Percentiles rank a stretch among this genome's conserved stretches.
Conservation (phyloP, 2,888 invertebrate species). For the Erynnis tages region DNA sequence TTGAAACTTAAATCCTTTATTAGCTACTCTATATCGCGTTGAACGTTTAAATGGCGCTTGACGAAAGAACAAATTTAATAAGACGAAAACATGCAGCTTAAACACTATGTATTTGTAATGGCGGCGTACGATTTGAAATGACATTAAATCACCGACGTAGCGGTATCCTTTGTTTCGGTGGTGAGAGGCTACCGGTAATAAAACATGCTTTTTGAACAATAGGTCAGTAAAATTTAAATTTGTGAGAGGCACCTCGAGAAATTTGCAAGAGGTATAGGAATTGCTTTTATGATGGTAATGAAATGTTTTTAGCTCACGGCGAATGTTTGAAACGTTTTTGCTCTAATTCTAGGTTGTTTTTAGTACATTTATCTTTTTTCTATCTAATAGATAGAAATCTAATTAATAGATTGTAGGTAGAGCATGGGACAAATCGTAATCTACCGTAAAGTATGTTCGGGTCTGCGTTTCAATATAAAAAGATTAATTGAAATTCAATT, state of each 20-base stretch:
- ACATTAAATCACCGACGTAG: slow-evolving; percentile 42
- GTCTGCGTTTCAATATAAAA: too few species aligned
- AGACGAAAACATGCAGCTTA: slow-evolving; percentile 42
- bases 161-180: slow-evolving; percentile 52
- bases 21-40: slow-evolving; percentile 32
- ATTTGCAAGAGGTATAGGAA: too few species aligned
- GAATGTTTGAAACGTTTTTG: too few species aligned
- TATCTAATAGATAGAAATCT: too few species aligned
- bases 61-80: slow-evolving; percentile 58
- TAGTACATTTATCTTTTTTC: too few species aligned
- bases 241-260: neutral
- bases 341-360: too few species aligned
- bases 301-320: neutral
- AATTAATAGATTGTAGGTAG: too few species aligned
- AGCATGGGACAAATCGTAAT: too few species aligned
- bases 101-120: slow-evolving; percentile 31
- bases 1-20: neutral
- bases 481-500: too few species aligned
- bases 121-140: slow-evolving; percentile 36
- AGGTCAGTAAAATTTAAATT: slow-evolving; percentile 43
- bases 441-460: too few species aligned
- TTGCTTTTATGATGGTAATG: slow-evolving; percentile 8
- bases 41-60: slow-evolving; percentile 46
- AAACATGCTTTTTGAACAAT: slow-evolving; percentile 56
- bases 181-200: slow-evolving; percentile 59